Base-by-base conservation (phyloP, 2,113 vertebrate genomes). In the Cyanoramphus novaezelandiae region DNA sequence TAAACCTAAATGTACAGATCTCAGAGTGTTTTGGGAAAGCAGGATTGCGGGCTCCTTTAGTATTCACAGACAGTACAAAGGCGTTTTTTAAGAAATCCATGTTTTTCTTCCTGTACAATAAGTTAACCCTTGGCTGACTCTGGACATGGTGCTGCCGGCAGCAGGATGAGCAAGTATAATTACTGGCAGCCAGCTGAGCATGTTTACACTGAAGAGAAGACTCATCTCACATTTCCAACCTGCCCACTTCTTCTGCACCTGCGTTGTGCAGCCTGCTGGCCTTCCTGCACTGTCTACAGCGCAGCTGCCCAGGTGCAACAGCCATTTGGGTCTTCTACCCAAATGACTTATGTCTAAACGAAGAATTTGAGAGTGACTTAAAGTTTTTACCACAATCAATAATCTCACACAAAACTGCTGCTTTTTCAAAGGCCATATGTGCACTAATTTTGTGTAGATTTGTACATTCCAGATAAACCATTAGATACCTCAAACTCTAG, bases 1-100 rank as follows among this genome's bases (percentile, higher is more conserved):
- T 76, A 88, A 91, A 94, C 47, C 67, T 95, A 65, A 88, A 85
- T 77, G 93, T 82, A 85, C 47, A 59, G 67, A 69, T 53, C 63
- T 72, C 84, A 85, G 70, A 82, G 43, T 39, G 33, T 64, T 88
- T 82, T 2, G 1, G 60, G 60, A 75, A 78, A 86, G 63, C 8
- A 69, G 82, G 20, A 0, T 16, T 62, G 10, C 46, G 90, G 75
- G 28, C 29, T 88, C 17, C 65, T 81, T 78, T 71, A 8, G 70
- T 57, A 78, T 47, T 62, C 47, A 64, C 28, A 67, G 41, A 39
- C 28, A 81, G 33, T 37, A 86, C 64, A 84, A 78, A 75, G 39
- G 39, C 10, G 2, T 2, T 39, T 69, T 80, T 86, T n/a, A 84
- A 72, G 49, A 91, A 95, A 85, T 65, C 33, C 37, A 29, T 62